Evolutionary conservation across 1,140 invertebrate genomes (phyloP).

Genomic region (Melipona quadrifasciata): DNA sequence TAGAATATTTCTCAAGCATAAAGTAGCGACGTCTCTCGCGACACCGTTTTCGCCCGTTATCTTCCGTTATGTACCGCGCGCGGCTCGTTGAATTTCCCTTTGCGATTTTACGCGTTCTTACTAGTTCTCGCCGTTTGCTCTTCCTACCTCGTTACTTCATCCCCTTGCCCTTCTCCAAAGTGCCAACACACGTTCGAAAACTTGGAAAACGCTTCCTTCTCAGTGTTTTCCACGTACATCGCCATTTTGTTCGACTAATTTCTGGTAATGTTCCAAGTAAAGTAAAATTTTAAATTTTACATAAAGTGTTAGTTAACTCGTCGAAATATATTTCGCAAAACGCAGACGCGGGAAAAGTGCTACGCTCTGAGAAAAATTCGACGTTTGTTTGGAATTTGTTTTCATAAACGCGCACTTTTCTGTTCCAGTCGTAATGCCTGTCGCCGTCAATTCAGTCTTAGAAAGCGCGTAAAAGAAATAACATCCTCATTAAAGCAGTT

Average conservation of each 20-base stretch:
- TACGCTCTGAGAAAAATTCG: too few species aligned
- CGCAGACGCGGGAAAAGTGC: too few species aligned
- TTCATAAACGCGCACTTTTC: neutral
- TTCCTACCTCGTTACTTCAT: neutral
- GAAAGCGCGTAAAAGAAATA: conserved; percentile 41
- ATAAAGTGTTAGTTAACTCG: neutral
- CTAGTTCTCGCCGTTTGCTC: conserved; percentile 44
- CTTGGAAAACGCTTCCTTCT: neutral
- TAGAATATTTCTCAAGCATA: conserved; percentile 47
- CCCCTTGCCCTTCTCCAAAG: neutral
- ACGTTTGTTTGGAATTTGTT: neutral
- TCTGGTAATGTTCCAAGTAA: too few species aligned
- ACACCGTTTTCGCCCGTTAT: conserved; percentile 40
- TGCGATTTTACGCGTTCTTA: conserved; percentile 49
- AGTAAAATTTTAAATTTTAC: too few species aligned
- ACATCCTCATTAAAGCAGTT: conserved; percentile 66
- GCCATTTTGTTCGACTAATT: conserved; percentile 7
- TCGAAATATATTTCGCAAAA: too few species aligned
- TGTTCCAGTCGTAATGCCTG: neutral
- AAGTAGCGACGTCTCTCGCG: conserved; percentile 49
- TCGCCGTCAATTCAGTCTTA: neutral
- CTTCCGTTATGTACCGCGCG: conserved; percentile 24
- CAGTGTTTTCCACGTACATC: neutral
- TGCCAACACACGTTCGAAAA: conserved; percentile 21
- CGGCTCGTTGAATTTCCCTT: conserved; percentile 47